phyloP scores from a whole-genome alignment of 2,113 vertebrate species.

The Athene noctua region DNA sequence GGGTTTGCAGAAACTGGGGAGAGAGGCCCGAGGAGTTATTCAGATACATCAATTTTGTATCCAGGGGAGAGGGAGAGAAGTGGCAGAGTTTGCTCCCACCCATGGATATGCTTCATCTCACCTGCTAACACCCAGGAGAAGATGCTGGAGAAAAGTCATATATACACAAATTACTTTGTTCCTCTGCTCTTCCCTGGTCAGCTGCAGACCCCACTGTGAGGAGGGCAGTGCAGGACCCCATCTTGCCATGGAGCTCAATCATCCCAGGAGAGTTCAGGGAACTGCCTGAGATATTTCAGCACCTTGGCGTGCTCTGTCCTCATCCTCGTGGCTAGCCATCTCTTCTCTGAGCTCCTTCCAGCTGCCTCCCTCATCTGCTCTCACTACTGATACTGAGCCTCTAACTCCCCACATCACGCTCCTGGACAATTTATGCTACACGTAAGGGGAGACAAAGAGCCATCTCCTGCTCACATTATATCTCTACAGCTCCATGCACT shows the following conservation, averaged over 20 bases:
- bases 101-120: not conserved
- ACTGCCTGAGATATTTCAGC: not conserved
- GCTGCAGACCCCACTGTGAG: not conserved
- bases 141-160: not conserved
- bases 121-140: not conserved
- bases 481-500: not conserved
- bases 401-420: not conserved
- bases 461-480: not conserved
- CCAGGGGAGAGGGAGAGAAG: not conserved
- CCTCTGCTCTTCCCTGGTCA: not conserved
- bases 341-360: not conserved
- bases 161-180: not conserved
- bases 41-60: not conserved
- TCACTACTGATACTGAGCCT: not conserved
- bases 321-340: accelerated
- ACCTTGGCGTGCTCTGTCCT: not conserved
- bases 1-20: not conserved
- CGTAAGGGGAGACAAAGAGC: not conserved
- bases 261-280: not conserved
- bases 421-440: not conserved
- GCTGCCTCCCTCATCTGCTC: not conserved
- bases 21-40: not conserved
- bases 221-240: not conserved
- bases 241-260: not conserved
- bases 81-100: not conserved